These are phyloP conservation scores for Neogobius melanostomus DNA, from an alignment of 2,113 vertebrate species.

Conservation along the genomic window DNA sequence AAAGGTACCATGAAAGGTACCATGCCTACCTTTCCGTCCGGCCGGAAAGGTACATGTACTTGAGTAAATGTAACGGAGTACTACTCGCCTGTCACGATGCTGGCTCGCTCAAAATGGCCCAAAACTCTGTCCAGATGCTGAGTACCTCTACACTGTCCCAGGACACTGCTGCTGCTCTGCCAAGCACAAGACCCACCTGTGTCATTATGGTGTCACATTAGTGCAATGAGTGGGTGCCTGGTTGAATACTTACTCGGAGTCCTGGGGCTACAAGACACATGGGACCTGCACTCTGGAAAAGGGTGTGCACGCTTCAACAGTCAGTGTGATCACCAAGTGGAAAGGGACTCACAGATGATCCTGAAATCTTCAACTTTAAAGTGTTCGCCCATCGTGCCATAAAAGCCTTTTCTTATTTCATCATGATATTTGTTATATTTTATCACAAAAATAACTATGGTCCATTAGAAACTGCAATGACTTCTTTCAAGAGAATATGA, in stretches of 20 bases:
- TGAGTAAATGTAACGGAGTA: too few relatives aligned
- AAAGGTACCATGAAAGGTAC: too few relatives aligned
- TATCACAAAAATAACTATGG: too few relatives aligned
- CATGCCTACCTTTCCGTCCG: too few relatives aligned
- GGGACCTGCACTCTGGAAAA: constrained; percentile 60
- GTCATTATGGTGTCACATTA: constrained; percentile 70
- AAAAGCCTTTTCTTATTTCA: neutral
- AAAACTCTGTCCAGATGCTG: constrained; percentile 52
- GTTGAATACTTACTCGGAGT: constrained; percentile 54
- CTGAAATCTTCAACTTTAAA: constrained; percentile 30
- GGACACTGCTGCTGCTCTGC: constrained; percentile 36
- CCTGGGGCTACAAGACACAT: constrained; percentile 61
- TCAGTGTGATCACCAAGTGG: constrained; percentile 58
- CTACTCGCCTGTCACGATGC: too few relatives aligned
- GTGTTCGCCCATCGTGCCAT: constrained; percentile 26
- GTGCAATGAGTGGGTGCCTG: constrained; percentile 54
- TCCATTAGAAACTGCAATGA: too few relatives aligned
- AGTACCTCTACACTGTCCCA: constrained; percentile 53
- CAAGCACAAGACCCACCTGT: constrained; percentile 60
- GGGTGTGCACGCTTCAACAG: constrained; percentile 58
- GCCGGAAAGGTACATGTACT: too few relatives aligned
- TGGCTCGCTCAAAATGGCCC: constrained; percentile 26
- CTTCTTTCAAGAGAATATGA: too few relatives aligned
- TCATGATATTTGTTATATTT: neutral
- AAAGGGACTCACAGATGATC: constrained; percentile 55